Base-by-base conservation (phyloP, 1,140 invertebrate species). In the Bombus superbus region DNA sequence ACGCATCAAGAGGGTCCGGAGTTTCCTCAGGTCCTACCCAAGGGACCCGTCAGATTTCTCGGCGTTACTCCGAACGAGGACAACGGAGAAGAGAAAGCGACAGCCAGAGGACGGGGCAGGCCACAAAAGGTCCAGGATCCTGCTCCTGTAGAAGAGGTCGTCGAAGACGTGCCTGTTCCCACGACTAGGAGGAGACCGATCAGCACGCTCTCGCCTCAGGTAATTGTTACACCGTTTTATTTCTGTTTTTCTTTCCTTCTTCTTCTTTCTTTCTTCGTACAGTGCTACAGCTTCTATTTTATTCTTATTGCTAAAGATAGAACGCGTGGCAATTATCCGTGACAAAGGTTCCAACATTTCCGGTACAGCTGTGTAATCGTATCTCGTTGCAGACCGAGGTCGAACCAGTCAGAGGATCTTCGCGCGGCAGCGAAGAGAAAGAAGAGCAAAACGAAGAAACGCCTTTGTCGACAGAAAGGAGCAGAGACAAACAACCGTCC, bases 1-100 rank as follows among this genome's bases (percentile, higher is more conserved):
- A 97, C 97, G 0, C 96, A 97, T 88, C 96, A 96, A 59, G 96
- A 96, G 64, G 94, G 94, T n/a, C 95, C 95, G 0, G 94, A 95
- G 77, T 96, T 96, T 81, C 95, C 95, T 5, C 92, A 94, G 77
- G 95, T 93, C 57, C 88, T 96, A 22, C 96, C 96, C 1, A 96
- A 96, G 87, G 96, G 96, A 62, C 96, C 96, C 5, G 94, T 96
- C 35, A 94, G 96, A 89, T 96, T 96, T 82, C 94, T 96, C 28
- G 96, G 96, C 38, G 96, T 96, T 0, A 96, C 96, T 6, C 96
- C 96, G 47, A 96, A 96, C 88, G 96, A 96, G 89, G 94, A 95
- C 47, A 93, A 88, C 38, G 95, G 13, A 8, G 75, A 96, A n/a
- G 94, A 94, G 0, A 92, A 92, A 83, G 13, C 74, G 1, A 15